A percentile compares a stretch with the other conserved stretches of the same genome.
Conservation (phyloP, 2,888 invertebrate species). For the Arge pagana region DNA sequence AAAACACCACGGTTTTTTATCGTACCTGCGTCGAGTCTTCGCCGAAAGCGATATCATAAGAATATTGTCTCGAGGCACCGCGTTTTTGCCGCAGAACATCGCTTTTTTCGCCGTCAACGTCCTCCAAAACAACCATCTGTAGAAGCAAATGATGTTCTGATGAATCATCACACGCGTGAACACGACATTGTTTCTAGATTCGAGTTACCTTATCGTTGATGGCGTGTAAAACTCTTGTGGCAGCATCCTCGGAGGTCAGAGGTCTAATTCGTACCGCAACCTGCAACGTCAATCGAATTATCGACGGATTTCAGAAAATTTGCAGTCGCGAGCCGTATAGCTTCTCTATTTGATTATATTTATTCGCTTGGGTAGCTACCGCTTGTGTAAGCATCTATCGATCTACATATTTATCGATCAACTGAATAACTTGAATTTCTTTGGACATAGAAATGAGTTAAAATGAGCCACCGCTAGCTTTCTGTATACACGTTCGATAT, state of each 20-base stretch:
- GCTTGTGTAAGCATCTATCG: too few relatives aligned
- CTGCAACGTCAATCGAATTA: conserved; percentile 59
- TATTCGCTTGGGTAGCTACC: too few relatives aligned
- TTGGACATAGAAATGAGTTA: too few relatives aligned
- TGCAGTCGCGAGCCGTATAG: too few relatives aligned
- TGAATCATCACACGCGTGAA: background rate
- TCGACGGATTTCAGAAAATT: too few relatives aligned
- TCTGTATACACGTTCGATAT: too few relatives aligned
- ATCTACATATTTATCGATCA: too few relatives aligned
- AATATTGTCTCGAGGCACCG: conserved; percentile 79
- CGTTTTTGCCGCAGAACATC: conserved; percentile 73
- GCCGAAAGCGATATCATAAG: conserved; percentile 88
- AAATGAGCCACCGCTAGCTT: too few relatives aligned
- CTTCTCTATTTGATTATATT: too few relatives aligned
- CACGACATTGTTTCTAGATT: background rate
- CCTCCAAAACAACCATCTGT: conserved; percentile 72
- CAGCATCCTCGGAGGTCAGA: conserved; percentile 73
- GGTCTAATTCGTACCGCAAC: conserved; percentile 92
- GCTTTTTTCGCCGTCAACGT: conserved; percentile 63
- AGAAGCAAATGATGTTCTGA: background rate
- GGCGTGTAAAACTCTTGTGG: conserved; percentile 73
- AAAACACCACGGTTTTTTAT: conserved; percentile 37
- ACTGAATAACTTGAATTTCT: too few relatives aligned
- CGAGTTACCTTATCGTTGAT: conserved; percentile 79
- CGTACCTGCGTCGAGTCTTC: conserved; percentile 84